phyloP scores from a whole-genome alignment of 92 coral and sea anemone species.

The Bergia sp. region DNA sequence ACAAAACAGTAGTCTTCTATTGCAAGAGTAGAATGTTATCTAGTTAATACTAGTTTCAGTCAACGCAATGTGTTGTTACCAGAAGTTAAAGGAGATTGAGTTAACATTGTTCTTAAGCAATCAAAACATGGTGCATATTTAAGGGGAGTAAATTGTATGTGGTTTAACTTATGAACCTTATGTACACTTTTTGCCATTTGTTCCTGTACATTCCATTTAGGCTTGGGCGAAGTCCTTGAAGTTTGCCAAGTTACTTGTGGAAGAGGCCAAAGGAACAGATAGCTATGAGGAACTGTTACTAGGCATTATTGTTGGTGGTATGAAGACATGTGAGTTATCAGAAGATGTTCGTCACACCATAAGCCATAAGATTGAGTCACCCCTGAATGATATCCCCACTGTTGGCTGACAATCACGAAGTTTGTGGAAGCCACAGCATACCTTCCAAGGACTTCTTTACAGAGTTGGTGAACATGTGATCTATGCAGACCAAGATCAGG shows the following conservation, averaged over 20 bases:
- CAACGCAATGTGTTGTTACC: too few relatives aligned
- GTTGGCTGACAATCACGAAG: constrained; percentile 61
- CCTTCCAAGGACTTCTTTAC: constrained; percentile 69
- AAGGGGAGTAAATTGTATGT: too few relatives aligned
- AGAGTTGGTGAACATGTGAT: constrained; percentile 75
- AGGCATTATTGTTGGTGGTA: constrained; percentile 75
- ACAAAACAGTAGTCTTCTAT: too few relatives aligned
- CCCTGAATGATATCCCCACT: constrained; percentile 52
- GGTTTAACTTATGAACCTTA: too few relatives aligned
- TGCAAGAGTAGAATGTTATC: too few relatives aligned
- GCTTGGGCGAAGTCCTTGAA: constrained; percentile 65
- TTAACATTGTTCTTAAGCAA: too few relatives aligned
- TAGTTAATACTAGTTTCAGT: too few relatives aligned
- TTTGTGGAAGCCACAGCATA: constrained; percentile 73
- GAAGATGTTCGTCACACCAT: constrained; percentile 55
- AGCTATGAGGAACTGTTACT: constrained; percentile 46
- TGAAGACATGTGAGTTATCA: constrained; percentile 49
- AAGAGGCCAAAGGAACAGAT: constrained; percentile 43
- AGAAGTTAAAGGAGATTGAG: too few relatives aligned
- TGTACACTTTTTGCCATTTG: too few relatives aligned
- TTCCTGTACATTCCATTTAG: constrained; percentile 45
- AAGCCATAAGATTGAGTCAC: constrained; percentile 42
- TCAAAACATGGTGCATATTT: too few relatives aligned
- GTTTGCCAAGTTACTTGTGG: constrained; percentile 62
- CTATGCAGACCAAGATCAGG: constrained; percentile 63